These are phyloP conservation scores for Tetraodon nigroviridis DNA, from an alignment of 2,113 vertebrate genomes.

Conservation along the genomic window DNA sequence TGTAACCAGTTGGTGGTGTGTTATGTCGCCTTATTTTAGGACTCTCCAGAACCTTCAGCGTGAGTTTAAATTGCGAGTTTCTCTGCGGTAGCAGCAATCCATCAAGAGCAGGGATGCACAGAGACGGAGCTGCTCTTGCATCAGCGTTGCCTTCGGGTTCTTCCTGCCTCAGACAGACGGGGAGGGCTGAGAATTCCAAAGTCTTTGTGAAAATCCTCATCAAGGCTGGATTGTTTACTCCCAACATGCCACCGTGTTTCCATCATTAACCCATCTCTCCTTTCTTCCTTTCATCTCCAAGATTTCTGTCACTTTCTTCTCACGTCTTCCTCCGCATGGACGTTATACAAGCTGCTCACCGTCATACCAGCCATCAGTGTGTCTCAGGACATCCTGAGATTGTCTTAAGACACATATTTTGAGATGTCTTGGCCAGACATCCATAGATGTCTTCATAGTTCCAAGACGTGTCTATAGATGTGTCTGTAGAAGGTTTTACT, in stretches of 20 bases:
- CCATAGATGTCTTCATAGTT: too few relatives aligned
- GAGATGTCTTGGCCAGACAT: too few relatives aligned
- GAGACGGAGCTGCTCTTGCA: slow-evolving; percentile 28
- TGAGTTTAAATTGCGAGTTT: too few relatives aligned
- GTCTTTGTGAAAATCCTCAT: background rate
- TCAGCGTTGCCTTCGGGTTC: slow-evolving; percentile 36
- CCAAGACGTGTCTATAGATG: too few relatives aligned
- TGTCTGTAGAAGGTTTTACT: too few relatives aligned
- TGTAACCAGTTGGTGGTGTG: too few relatives aligned
- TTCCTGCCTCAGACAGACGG: slow-evolving; percentile 9
- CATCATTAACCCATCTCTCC: background rate
- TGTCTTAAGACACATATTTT: too few relatives aligned
- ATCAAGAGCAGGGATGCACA: background rate
- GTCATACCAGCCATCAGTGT: too few relatives aligned
- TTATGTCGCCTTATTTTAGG: too few relatives aligned
- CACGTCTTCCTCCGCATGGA: slow-evolving; percentile 1
- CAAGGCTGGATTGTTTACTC: slow-evolving; percentile 10
- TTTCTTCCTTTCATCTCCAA: background rate
- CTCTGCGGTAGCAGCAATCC: slow-evolving; percentile 1
- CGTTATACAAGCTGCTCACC: background rate
- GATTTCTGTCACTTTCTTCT: background rate
- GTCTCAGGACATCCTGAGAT: too few relatives aligned
- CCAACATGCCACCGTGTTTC: background rate
- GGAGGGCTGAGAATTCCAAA: slow-evolving; percentile 12
- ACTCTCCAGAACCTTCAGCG: too few relatives aligned